phyloP scores from a whole-genome alignment of 2,113 vertebrate genomes.

The Cheirogaleus medius region DNA sequence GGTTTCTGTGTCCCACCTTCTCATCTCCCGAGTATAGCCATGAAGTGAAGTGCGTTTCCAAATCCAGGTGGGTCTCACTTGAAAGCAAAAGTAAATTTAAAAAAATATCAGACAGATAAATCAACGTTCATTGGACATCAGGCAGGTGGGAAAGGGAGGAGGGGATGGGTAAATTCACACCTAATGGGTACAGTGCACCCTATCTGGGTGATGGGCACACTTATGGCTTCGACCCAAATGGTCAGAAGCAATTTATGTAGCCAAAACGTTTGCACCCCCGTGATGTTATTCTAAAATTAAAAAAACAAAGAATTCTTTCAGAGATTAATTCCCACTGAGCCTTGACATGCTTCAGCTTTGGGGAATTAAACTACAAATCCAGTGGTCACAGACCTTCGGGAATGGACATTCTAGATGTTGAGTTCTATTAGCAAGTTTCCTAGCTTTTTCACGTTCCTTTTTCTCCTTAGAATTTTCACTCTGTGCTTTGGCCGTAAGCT shows the following conservation, averaged over 20 bases:
- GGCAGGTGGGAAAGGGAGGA: too few relatives aligned
- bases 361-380: neutral
- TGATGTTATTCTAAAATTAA: too few relatives aligned
- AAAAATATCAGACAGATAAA: neutral
- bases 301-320: neutral
- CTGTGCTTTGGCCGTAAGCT: neutral
- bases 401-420: neutral
- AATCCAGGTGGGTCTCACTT: neutral
- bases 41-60: neutral
- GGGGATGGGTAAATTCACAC: too few relatives aligned
- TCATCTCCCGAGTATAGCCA: neutral
- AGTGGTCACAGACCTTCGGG: neutral
- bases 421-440: neutral
- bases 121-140: too few relatives aligned
- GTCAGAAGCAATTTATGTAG: too few relatives aligned
- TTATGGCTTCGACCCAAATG: too few relatives aligned
- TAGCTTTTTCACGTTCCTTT: neutral
- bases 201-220: too few relatives aligned
- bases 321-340: neutral
- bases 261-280: too few relatives aligned
- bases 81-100: neutral
- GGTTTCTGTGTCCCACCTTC: neutral
- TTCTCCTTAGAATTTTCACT: neutral
- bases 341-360: neutral
- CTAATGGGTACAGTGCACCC: too few relatives aligned